phyloP scores from a whole-genome alignment of 2,113 vertebrate species.

The Aegithalos caudatus region DNA sequence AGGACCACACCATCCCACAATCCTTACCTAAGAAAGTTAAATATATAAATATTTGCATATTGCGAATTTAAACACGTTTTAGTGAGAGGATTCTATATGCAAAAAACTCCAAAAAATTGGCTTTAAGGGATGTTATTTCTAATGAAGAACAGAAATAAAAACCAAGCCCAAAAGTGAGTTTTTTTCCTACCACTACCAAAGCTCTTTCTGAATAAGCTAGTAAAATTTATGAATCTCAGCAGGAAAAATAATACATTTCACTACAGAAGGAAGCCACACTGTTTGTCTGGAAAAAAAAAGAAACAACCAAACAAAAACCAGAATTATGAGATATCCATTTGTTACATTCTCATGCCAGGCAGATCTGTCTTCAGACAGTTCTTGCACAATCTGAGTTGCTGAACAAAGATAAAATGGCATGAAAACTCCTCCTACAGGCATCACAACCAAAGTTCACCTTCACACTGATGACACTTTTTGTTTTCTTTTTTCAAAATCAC shows the following conservation, averaged over 20 bases:
- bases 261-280: neutral
- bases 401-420: constrained; percentile 59
- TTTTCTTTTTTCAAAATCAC: constrained; percentile 39
- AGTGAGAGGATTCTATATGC: neutral
- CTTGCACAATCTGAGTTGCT: constrained; percentile 24
- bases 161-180: neutral
- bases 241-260: neutral
- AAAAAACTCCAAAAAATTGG: neutral
- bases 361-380: constrained; percentile 26
- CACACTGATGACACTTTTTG: constrained; percentile 33
- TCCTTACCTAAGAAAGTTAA: neutral
- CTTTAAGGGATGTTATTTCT: neutral
- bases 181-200: neutral
- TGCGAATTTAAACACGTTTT: too few species aligned
- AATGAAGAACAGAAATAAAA: neutral
- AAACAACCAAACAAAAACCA: neutral
- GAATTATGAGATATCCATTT: constrained; percentile 18
- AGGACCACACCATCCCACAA: neutral
- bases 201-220: neutral
- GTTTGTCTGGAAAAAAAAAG: neutral
- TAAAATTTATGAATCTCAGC: neutral
- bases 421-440: constrained; percentile 57
- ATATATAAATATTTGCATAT: rapidly evolving
- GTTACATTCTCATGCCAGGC: neutral
- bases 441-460: constrained; percentile 60